phyloP scores from a whole-genome alignment of 2,113 vertebrate species.

The Eurypyga helias region DNA sequence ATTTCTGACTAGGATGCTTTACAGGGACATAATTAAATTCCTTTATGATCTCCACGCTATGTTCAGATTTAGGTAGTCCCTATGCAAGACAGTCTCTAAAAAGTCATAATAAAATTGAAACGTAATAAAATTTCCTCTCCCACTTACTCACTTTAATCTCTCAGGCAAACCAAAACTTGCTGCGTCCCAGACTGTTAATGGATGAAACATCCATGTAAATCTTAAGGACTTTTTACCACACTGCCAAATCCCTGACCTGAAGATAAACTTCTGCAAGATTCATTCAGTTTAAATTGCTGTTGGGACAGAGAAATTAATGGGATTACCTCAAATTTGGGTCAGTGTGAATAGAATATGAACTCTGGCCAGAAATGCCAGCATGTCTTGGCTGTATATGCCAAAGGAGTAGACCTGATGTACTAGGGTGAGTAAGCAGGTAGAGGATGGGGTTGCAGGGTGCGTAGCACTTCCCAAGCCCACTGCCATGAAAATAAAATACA shows the following conservation, averaged over 20 bases:
- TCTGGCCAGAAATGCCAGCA: background rate
- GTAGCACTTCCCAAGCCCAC: background rate
- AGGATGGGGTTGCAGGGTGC: background rate
- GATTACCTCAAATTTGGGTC: background rate
- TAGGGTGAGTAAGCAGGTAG: background rate
- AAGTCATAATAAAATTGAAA: background rate
- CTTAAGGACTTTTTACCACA: background rate
- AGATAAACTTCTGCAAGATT: background rate
- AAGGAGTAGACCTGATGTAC: background rate
- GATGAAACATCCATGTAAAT: background rate
- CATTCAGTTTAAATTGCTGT: background rate
- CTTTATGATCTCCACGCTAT: background rate
- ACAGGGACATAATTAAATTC: background rate
- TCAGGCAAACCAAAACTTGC: background rate
- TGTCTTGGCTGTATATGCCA: background rate
- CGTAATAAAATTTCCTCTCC: background rate
- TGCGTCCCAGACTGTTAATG: background rate
- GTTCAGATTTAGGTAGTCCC: background rate
- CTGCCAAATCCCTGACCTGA: background rate
- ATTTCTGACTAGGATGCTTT: background rate
- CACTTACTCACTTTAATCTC: background rate
- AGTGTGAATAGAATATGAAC: background rate
- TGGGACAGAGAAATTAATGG: background rate
- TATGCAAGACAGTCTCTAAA: background rate
- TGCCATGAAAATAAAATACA: background rate